Evolutionary conservation across 2,113 vertebrate genomes (phyloP).

Genomic region (Apeltes quadracus): DNA sequence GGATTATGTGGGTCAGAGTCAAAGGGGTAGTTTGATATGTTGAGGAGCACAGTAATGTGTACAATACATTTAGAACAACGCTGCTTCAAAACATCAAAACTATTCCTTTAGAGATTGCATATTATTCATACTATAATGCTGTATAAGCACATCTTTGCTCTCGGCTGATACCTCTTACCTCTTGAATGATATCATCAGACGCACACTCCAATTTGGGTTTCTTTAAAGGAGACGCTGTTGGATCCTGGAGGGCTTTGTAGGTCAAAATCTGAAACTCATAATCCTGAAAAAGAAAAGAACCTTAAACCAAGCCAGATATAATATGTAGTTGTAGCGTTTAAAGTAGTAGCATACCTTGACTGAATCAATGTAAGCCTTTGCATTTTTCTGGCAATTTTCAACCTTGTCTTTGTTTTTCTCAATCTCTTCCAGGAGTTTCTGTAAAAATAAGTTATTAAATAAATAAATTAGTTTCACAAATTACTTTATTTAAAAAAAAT

Average conservation of each 20-base stretch:
- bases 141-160: too few species aligned
- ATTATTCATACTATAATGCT: neutral
- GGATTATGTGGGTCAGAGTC: neutral
- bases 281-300: constrained; percentile 77
- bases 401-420: constrained; percentile 88
- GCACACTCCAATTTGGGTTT: constrained; percentile 92
- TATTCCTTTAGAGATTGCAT: neutral
- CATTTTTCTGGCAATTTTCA: constrained; percentile 89
- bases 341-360: constrained; percentile 84
- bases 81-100: neutral
- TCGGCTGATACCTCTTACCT: constrained; percentile 66
- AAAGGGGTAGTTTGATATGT: neutral
- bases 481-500: neutral
- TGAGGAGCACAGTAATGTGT: neutral
- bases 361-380: constrained; percentile 93
- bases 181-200: constrained; percentile 92
- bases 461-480: neutral
- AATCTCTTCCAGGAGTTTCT: constrained; percentile 93
- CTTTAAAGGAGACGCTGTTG: constrained; percentile 88
- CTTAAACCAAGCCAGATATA: too few species aligned
- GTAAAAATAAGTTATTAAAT: neutral
- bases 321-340: neutral
- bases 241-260: constrained; percentile 92
- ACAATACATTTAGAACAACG: neutral
- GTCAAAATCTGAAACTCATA: constrained; percentile 94